Evolutionary conservation across 2,113 vertebrate genomes (phyloP), one percentile per base, ranked within the genome.

Genomic region (Antennarius striatus): DNA sequence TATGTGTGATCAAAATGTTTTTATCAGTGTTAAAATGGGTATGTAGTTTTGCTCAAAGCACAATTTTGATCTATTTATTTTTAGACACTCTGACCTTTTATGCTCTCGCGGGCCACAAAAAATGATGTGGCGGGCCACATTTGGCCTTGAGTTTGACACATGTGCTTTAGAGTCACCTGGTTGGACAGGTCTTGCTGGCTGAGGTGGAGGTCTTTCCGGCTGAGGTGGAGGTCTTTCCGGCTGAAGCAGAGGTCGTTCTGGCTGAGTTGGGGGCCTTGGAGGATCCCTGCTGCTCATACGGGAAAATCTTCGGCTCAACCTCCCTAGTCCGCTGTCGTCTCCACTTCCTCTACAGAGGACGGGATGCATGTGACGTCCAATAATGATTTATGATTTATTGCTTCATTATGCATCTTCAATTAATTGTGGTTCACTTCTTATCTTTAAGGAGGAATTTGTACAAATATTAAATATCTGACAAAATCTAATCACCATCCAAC

Each of bases 251-350:
- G 79, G 75, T 60, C 80, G 79, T 11, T 88, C 82, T 0, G 56
- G 77, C 36, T 79, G 84, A 67, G 65, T 59, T 0, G 68, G 80
- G 45, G 69, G 89, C 48, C 91, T 84, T 57, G 81, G 71, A 10
- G 85, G 85, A 46, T 88, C 71, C 42, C 88, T 83, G 85, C 85
- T 80, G 36, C 90, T 68, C 50, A 92, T 74, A 11, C 91, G 89
- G 2, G 92, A 93, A 50, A 93, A 71, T 42, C 82, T 87, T 3
- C 87, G 84, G 47, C 87, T 86, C 56, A 92, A 77, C 75, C 89
- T 90, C 36, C 89, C 83, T 0, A 73, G 32, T 0, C 75, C 63
- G 5, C 74, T 68, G 59, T 94, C 92, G 4, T 93, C 91, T 4
- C 86, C 88, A 17, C 54, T 84, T n/a, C 79, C 88, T 32, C 90